Percentiles rank a stretch among this genome's conserved stretches.
Conservation (phyloP, 2,113 vertebrate genomes). For the rat (Rattus norvegicus) region GRCr8 NC_086021.1:167995501-167996000, state of each 20-base stretch:
- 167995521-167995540: not conserved
- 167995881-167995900: conserved; percentile 40
- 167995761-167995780: not conserved
- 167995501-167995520: not conserved
- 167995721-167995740: not conserved
- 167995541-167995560: not conserved
- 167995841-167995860: not conserved
- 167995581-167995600: conserved; percentile 6
- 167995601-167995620: conserved; percentile 28
- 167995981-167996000: conserved; percentile 90
- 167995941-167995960: conserved; percentile 64
- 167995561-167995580: not conserved
- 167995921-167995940: conserved; percentile 81
- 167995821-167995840: not conserved
- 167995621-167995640: not conserved
- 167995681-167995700: not conserved
- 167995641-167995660: not conserved
- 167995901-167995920: conserved; percentile 58
- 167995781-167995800: not conserved
- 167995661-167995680: not conserved
- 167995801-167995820: not conserved
- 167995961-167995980: conserved; percentile 81
- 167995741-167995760: not conserved
- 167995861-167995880: not conserved
- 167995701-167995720: not conserved